These are phyloP conservation scores for Hetaerina titia DNA, from an alignment of 2,888 invertebrate species.

Conservation along the genomic window DNA sequence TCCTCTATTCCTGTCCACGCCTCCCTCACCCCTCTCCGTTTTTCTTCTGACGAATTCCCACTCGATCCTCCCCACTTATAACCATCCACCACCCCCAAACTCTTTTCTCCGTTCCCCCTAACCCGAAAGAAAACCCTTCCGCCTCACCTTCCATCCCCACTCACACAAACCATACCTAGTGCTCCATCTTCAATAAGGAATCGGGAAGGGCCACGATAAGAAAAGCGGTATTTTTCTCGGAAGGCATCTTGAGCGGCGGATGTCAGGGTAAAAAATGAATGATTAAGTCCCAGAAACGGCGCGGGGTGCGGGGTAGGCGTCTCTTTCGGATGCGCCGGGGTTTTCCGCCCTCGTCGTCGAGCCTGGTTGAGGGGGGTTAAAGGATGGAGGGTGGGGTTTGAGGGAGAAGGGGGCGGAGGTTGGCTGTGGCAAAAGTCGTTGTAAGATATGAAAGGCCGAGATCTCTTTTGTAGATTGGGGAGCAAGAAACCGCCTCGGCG, in stretches of 20 bases:
- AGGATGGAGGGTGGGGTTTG: not conserved
- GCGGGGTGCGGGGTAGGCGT: too few relatives aligned
- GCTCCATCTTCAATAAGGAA: not conserved
- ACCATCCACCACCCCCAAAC: too few relatives aligned
- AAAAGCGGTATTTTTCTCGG: constrained; percentile 32
- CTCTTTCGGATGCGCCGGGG: too few relatives aligned
- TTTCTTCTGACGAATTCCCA: not conserved
- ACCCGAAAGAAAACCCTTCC: too few relatives aligned
- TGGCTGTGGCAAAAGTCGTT: not conserved
- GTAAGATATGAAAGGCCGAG: constrained; percentile 2
- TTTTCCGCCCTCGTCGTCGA: too few relatives aligned
- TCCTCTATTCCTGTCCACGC: not conserved
- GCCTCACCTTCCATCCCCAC: not conserved
- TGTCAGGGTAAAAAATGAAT: constrained; percentile 11
- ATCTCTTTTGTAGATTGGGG: constrained; percentile 1
- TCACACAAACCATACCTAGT: not conserved
- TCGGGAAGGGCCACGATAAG: constrained; percentile 10
- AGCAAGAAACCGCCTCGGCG: not conserved
- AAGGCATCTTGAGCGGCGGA: not conserved
- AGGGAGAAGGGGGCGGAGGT: not conserved
- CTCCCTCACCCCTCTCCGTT: not conserved
- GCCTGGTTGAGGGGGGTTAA: not conserved
- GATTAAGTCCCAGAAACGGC: not conserved
- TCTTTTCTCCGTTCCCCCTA: too few relatives aligned
- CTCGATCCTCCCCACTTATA: not conserved